phyloP scores from a whole-genome alignment of 1,140 invertebrate species.

The Lucilia sericata region DNA sequence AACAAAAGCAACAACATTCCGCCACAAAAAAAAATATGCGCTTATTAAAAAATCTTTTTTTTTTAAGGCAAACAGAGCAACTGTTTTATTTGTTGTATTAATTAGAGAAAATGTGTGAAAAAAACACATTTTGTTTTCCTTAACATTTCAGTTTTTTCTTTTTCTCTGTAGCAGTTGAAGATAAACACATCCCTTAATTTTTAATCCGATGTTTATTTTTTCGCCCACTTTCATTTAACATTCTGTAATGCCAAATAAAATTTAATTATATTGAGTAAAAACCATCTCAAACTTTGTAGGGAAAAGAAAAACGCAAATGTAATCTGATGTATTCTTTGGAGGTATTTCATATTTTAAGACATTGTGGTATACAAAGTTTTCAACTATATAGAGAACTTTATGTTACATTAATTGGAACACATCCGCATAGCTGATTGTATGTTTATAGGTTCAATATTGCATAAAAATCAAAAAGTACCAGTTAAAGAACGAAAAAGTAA shows the following conservation, averaged over 20 bases:
- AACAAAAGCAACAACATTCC: not conserved
- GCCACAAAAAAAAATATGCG: not conserved
- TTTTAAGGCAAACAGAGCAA: not conserved
- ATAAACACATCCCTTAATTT: not conserved
- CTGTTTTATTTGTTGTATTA: not conserved
- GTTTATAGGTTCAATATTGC: no score
- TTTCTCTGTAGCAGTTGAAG: not conserved
- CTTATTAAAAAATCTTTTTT: not conserved
- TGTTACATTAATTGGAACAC: no score
- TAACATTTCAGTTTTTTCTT: not conserved
- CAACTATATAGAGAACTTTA: no score
- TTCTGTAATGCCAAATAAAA: not conserved
- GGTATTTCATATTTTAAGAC: no score
- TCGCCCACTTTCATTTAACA: not conserved
- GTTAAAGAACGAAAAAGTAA: no score
- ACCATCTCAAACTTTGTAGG: no score
- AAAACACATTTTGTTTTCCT: not conserved
- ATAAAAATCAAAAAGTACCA: no score
- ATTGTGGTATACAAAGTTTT: no score
- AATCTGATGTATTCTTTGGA: no score
- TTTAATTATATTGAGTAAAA: not conserved
- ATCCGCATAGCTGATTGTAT: no score
- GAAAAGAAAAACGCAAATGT: no score
- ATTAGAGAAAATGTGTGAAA: constrained; percentile 11
- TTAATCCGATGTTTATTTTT: not conserved